Evolutionary conservation across 2,888 invertebrate genomes (phyloP), one percentile per base, ranked within the genome.

Genomic region (Reticulitermes lucifugus): DNA sequence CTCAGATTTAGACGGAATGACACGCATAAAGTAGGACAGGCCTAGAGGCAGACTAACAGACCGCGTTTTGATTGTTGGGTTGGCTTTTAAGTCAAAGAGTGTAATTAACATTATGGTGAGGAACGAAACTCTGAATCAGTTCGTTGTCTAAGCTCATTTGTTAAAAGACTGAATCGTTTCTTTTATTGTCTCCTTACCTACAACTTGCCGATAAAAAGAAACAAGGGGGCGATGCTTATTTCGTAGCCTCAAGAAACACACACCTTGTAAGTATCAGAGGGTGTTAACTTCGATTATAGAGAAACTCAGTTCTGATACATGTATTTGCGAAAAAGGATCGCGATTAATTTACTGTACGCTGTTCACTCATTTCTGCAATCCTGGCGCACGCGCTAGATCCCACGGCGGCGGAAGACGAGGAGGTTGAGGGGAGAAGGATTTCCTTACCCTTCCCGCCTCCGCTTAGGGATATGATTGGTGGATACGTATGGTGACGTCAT

Each of bases 391-490:
- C 65, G 65, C 60, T 25, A 55, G 1, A n/a, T 65, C n/a, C 14
- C 4, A 6, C 9, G 25, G 65, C n/a, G 25, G 65, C 9, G 4
- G 65, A 65, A 12, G 60, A n/a, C 60, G 60, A 7, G 65, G 65
- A 25, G 65, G 65, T 65, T 65, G 12, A 25, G 65, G 65, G 65
- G 14, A 1, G 65, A n/a, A 65, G 1, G 65, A 65, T 10, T n/a
- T 65, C 65, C 55, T 55, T 55, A 55, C 70, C 18, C 25, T 70
- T 73, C 73, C 73, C 73, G 73, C 73, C 73, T 35, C 29, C 73
- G 73, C 73, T 12, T 41, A 21, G 35, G 12, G 2, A 70, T 73
- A 29, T 73, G 73, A 73, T 73, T 73, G 73, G 73, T 73, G 35
- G 41, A 41, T 6, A 14, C 25, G 9, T 9, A 25, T 12, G 0